Base-by-base conservation (phyloP, 2,888 invertebrate genomes). In the Hirtodrosophila alboralis region DNA sequence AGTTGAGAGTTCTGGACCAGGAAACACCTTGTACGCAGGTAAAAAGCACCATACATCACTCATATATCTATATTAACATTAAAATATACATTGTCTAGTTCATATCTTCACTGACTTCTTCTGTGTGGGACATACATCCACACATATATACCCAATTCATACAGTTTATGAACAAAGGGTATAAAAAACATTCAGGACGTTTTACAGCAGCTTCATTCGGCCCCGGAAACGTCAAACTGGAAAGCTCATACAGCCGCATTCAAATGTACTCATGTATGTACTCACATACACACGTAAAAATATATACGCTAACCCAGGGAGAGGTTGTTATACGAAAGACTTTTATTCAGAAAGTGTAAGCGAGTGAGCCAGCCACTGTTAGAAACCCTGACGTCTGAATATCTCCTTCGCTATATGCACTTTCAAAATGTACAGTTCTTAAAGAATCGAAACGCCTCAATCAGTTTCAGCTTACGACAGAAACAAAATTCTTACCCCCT, bases 371-470 rank as follows among this genome's bases (percentile, higher is more conserved):
- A 2, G 47, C 59, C 59, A 43, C 7, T 12, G 40, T 28, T 12
- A 38, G 38, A 26, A 48, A 48, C 5, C 23, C 23, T 7, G 1
- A 23, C 23, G 23, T 23, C 23, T n/a, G n/a, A n/a, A n/a, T n/a
- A n/a, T n/a, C n/a, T n/a, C n/a, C n/a, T 18, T 18, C 5, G 18
- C 18, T 18, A 18, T 23, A 23, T 23, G 23, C 23, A 5, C 23
- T 23, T 7, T 23, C 23, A 23, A 8, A 7, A 8, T 33, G 26
- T 10, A 31, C 12, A 34, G 36, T 26, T 57, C 27, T 26, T 27
- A 49, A 23, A 54, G 43, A 37, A 60, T 37, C 48, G 56, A 28
- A 64, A 67, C 54, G 52, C 38, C 54, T 52, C 49, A 61, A 72
- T 51, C 49, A 41, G 45, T 36, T 47, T 7, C 28, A 37, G 36